Base-by-base conservation (phyloP, 2,888 invertebrate species). In the Andrena marginata region DNA sequence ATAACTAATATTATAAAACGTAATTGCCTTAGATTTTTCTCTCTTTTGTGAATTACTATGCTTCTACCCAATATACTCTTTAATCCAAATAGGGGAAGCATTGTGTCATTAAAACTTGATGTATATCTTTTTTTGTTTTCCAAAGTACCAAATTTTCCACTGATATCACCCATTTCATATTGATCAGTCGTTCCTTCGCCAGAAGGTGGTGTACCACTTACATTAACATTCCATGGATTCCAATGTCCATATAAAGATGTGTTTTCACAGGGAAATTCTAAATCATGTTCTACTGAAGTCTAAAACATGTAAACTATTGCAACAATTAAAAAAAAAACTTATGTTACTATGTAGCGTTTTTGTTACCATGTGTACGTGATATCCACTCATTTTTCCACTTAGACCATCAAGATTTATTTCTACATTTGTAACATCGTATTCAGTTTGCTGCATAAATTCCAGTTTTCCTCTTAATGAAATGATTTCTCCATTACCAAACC, bases 251-350 rank as follows among this genome's bases (percentile, higher is more conserved):
- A 97, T 0, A 98, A 94, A 0, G 98, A 96, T 0, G 97, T 96
- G 63, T 95, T 96, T 93, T 98, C 98, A 89, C 98, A 98, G 0
- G 98, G 98, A 92, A 98, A 98, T 89, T 97, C 97, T 82, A 98
- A 94, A 88, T 97, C 97, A 81, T 96, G 96, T 91, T 98, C 97
- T 0, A 98, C 96, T 0, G 98, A 97, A 0, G 97, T 96, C 97
- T 98, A 91, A 2, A 93, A 93, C 33, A 10, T 1, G 5, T 56
- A 35, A 8, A 60, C 8, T 23, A 83, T 77, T n/a, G 48, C 20
- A 72, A 16, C 60, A 42, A 33, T 82, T 29, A 51, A 51, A 33
- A 26, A 54, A 63, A 26, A 56, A 35, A 59, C 2, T 31, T 26
- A 70, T 77, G 20, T 62, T 26, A 64, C 29, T 59, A 13, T 10